Evolutionary conservation across 2,797 vertebrate species (phyloP).

Genomic region (Pampus argenteus): DNA sequence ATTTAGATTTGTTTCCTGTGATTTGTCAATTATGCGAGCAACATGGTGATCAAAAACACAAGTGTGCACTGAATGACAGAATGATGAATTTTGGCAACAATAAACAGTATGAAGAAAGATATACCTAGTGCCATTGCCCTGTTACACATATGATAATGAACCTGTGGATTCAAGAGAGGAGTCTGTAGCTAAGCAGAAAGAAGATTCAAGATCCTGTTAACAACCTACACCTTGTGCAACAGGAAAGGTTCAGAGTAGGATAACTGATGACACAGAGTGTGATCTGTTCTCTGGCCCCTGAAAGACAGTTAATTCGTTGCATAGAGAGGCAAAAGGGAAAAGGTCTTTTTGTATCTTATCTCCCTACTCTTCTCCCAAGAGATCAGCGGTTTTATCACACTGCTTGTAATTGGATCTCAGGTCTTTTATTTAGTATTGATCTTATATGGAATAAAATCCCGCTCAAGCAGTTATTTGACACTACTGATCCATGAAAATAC

Average conservation of each 20-base stretch:
- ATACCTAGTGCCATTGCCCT: background rate
- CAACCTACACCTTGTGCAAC: background rate
- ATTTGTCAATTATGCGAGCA: no score
- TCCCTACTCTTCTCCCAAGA: constrained; percentile 29
- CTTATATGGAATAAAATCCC: constrained; percentile 41
- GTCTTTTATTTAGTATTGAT: constrained; percentile 65
- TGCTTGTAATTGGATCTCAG: constrained; percentile 59
- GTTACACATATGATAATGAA: background rate
- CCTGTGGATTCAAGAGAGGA: constrained; percentile 10
- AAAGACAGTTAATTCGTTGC: constrained; percentile 55
- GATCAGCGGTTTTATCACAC: constrained; percentile 43
- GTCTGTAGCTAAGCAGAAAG: background rate
- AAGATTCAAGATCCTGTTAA: constrained; percentile 18
- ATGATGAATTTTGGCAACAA: background rate
- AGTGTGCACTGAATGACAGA: background rate
- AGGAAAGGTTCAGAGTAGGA: background rate
- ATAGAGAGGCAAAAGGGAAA: constrained; percentile 45
- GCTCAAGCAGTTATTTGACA: constrained; percentile 23
- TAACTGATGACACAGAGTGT: constrained; percentile 22
- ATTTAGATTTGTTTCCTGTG: no score
- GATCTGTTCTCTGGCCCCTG: constrained; percentile 42
- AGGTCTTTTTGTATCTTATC: constrained; percentile 46
- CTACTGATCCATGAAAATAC: constrained; percentile 35
- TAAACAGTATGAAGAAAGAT: background rate
- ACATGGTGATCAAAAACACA: no score